phyloP scores from a whole-genome alignment of 2,888 invertebrate genomes.

The Phrixothrix hirtus region DNA sequence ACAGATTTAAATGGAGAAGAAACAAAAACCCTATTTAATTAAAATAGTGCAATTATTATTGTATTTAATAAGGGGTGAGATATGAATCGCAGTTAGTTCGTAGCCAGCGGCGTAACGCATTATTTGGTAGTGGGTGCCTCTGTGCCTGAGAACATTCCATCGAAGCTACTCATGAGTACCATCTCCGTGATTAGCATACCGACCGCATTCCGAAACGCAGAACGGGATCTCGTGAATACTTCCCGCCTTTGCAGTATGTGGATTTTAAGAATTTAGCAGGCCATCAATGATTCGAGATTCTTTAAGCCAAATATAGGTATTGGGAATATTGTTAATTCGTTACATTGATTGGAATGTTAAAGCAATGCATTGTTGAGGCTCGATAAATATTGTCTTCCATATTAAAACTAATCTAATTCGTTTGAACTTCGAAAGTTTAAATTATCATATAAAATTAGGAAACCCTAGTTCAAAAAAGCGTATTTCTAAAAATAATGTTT shows the following conservation, averaged over 20 bases:
- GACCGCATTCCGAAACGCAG: constrained; percentile 35
- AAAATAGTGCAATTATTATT: neutral
- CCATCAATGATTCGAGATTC: constrained; percentile 20
- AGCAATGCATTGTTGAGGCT: no score
- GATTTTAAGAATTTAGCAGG: constrained; percentile 17
- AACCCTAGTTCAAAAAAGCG: neutral
- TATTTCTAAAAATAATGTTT: no score
- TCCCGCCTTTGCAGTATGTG: constrained; percentile 16
- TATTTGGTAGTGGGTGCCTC: constrained; percentile 28
- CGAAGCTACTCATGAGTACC: constrained; percentile 27
- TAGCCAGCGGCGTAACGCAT: constrained; percentile 20
- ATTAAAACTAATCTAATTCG: no score
- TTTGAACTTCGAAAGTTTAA: no score
- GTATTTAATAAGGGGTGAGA: constrained; percentile 8
- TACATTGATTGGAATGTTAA: no score
- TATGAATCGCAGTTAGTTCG: constrained; percentile 10
- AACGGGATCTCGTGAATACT: constrained; percentile 27
- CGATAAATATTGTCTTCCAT: no score
- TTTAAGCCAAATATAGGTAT: constrained; percentile 17
- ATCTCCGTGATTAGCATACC: constrained; percentile 33
- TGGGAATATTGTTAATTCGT: neutral
- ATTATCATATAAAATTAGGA: no score
- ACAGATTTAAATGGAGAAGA: no score
- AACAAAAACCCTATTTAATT: neutral
- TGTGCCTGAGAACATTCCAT: constrained; percentile 31